Base-by-base conservation (phyloP, 2,888 invertebrate genomes). In the Caenorhabditis sp. region DNA sequence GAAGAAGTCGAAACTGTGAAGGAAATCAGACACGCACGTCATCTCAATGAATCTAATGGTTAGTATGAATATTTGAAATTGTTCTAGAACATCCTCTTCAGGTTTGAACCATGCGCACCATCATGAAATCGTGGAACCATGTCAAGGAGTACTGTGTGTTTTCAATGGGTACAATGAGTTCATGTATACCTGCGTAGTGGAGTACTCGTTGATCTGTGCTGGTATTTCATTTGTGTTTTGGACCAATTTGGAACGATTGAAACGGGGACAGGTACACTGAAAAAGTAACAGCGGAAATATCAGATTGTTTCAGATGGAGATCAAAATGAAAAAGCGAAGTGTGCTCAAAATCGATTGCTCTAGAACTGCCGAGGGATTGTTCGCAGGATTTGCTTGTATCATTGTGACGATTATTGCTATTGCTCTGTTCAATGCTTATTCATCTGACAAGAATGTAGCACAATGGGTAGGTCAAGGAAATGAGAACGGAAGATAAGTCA, bases 171-270 rank as follows among this genome's bases (percentile, higher is more conserved):
- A 84, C 70, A 87, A 85, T 54, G 89, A 89, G 64, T 89, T 89
- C 51, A 89, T 89, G 89, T 89, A 87, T 80, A 89, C 89, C 12
- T 89, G 89, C 51, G 89, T 89, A 2, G 89, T 89, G 2, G 89
- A 89, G 56, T 89, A 89, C 35, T 87, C 87, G 1, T 75, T 89
- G 14, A 87, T 89, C 16, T 89, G 89, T 74, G 89, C 87, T 44
- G 89, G 89, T 70, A 85, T 89, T 7, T 80, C 89, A 0, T 89
- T 87, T 49, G 89, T 89, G 1, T 89, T 89, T 56, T 89, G 89
- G 89, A 86, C 87, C 0, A 87, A 85, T 56, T 70, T 87, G 12
- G 87, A 87, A 19, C 41, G 73, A n/a, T 63, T 74, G 22, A 84
- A 75, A 26, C 24, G 73, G 26, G 68, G 59, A 26, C 77, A 75